These are phyloP conservation scores for Opisthocomus hoazin DNA, from an alignment of 2,113 vertebrate species.

Conservation along the genomic window DNA sequence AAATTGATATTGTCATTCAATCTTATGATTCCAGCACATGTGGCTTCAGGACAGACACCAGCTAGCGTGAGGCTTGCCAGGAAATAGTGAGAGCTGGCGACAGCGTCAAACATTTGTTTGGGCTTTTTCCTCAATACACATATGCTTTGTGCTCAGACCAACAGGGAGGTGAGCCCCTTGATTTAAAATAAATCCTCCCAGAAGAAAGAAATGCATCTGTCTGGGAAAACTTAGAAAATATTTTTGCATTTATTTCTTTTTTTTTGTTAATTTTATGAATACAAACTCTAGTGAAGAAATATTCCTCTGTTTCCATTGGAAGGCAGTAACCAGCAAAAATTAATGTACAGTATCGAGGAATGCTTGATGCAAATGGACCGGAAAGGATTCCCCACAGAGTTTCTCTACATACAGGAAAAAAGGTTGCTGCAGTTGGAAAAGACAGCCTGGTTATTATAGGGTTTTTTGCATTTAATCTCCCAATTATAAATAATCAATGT, in stretches of 20 bases:
- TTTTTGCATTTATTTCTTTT: constrained; percentile 67
- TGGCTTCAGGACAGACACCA: background rate
- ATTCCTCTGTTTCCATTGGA: constrained; percentile 55
- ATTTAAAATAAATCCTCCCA: constrained; percentile 15
- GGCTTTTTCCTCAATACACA: background rate
- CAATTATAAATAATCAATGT: constrained; percentile 59
- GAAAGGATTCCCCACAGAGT: constrained; percentile 16
- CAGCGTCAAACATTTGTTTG: background rate
- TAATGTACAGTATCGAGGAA: constrained; percentile 24
- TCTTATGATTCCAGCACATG: background rate
- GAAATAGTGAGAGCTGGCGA: background rate
- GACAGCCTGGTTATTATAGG: background rate
- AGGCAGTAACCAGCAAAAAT: constrained; percentile 53
- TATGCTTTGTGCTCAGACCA: background rate
- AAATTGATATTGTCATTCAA: background rate
- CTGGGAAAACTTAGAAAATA: constrained; percentile 73
- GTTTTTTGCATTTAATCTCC: constrained; percentile 50
- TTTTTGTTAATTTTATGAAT: constrained; percentile 54
- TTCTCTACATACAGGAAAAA: background rate
- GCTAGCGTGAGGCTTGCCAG: background rate
- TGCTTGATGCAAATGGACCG: constrained; percentile 8
- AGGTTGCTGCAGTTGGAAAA: constrained; percentile 19
- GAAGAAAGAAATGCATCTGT: constrained; percentile 42
- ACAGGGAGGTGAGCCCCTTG: background rate
- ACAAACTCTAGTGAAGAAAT: constrained; percentile 69